Base-by-base conservation (phyloP, 2,797 vertebrate genomes). In the Danionella dracula region DNA sequence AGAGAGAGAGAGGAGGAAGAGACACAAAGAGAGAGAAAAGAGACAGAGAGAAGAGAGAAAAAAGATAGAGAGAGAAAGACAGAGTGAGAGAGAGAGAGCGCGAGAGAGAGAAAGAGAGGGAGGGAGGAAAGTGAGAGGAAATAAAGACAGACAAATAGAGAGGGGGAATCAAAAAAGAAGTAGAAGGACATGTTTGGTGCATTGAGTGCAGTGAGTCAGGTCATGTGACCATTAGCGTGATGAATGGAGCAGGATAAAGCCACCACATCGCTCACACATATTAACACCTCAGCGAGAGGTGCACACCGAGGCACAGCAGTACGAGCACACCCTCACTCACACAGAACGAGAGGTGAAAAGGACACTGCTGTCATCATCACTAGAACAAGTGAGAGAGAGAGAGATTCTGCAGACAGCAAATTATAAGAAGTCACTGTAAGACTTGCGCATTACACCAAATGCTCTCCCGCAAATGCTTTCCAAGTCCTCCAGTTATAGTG, bases 221-320 rank as follows among this genome's bases (percentile, higher is more conserved):
- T 64, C 61, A 64, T 44, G 49, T 54, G 38, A 44, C 31, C n/a
- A 9, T 19, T 23, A 34, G 27, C 20, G 31, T 32, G 19, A 56
- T 60, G 35, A 54, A 34, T 42, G 56, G 51, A 55, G 49, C 50
- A 54, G 27, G 50, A 64, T 44, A 12, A 5, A 50, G 62, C 41
- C 46, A 34, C 5, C 32, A 31, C 21, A n/a, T 11, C 50, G 42
- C 65, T 53, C 50, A 48, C 42, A 55, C 38, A 62, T 66, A 32
- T 12, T 20, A 40, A 12, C 48, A 59, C 31, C 60, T 56, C 23
- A 13, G 34, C 11, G 19, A 15, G 23, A 1, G 7, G 11, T 19
- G 57, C 68, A 64, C 34, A 40, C n/a, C n/a, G n/a, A n/a, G n/a
- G n/a, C n/a, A n/a, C n/a, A n/a, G n/a, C n/a, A n/a, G n/a, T n/a